Conservation (phyloP, 2,113 vertebrate genomes). For the Gymnocephalus cernua region DNA sequence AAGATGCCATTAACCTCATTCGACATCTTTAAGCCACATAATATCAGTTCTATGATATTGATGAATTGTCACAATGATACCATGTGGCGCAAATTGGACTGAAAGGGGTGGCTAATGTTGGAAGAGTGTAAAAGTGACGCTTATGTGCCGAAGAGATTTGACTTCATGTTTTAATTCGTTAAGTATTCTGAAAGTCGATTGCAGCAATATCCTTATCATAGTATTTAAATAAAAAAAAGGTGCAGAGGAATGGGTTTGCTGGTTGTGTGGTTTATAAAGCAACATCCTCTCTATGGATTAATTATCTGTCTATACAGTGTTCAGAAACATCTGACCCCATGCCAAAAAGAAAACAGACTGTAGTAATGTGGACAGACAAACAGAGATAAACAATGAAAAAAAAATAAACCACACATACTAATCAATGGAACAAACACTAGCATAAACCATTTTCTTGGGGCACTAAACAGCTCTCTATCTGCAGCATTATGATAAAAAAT, state of each 20-base stretch:
- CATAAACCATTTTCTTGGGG: conserved; percentile 54
- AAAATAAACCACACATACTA: conserved; percentile 58
- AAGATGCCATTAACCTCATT: conserved; percentile 80
- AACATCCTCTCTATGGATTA: conserved; percentile 42
- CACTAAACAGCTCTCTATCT: conserved; percentile 70
- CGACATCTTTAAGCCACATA: conserved; percentile 60
- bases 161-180: conserved; percentile 22
- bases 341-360: conserved; percentile 24
- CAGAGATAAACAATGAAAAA: conserved; percentile 45
- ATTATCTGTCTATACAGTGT: conserved; percentile 46
- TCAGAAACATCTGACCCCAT: conserved; percentile 45
- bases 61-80: conserved; percentile 62
- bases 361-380: conserved; percentile 33
- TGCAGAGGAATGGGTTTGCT: background rate
- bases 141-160: conserved; percentile 18
- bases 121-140: conserved; percentile 28
- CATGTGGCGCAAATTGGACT: conserved; percentile 46
- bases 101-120: conserved; percentile 23
- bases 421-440: conserved; percentile 58
- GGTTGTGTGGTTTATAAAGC: conserved; percentile 11
- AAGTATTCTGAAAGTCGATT: conserved; percentile 19
- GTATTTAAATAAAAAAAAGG: background rate
- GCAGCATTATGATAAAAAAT: conserved; percentile 73
- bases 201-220: conserved; percentile 1
- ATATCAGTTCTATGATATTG: conserved; percentile 69